These are phyloP conservation scores for Trichonephila inaurata DNA, from an alignment of 1,140 invertebrate species.

Conservation along the genomic window DNA sequence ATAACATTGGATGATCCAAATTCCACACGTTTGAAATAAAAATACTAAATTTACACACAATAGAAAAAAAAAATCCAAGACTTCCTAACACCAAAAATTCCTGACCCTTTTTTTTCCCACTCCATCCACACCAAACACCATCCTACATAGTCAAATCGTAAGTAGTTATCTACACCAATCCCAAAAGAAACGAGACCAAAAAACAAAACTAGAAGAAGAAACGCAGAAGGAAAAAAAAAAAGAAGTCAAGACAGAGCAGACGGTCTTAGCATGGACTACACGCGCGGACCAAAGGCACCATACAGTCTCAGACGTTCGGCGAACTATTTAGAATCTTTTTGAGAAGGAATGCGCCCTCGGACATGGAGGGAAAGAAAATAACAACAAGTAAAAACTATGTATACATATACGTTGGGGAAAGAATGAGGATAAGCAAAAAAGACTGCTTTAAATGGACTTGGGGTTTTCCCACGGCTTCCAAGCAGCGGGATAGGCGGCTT, in stretches of 20 bases:
- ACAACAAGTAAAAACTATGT: conserved; percentile 28
- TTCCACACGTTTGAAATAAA: neutral
- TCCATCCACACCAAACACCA: neutral
- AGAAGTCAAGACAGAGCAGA: neutral
- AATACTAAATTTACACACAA: neutral
- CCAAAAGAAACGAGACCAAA: conserved; percentile 33
- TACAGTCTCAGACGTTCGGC: conserved; percentile 56
- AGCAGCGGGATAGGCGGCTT: conserved; percentile 40
- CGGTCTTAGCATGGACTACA: neutral
- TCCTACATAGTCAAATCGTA: conserved; percentile 36
- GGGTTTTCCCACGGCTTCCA: conserved; percentile 23
- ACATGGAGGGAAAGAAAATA: conserved; percentile 21
- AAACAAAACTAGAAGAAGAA: neutral
- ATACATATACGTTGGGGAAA: conserved; percentile 9
- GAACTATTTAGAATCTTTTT: conserved; percentile 51
- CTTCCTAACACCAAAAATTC: neutral
- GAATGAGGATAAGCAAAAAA: conserved; percentile 25
- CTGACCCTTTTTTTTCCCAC: neutral
- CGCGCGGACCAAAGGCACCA: conserved; percentile 42
- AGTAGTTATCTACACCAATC: conserved; percentile 54
- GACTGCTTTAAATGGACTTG: conserved; percentile 43
- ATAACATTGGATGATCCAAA: too few species aligned
- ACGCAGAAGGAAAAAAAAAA: neutral
- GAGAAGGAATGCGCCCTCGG: conserved; percentile 14
- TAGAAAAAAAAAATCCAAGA: neutral